A percentile compares a stretch with the other conserved stretches of the same genome.
These are phyloP conservation scores for Hirundichthys speculiger DNA, from an alignment of 2,113 vertebrate genomes.

Conservation along the genomic window DNA sequence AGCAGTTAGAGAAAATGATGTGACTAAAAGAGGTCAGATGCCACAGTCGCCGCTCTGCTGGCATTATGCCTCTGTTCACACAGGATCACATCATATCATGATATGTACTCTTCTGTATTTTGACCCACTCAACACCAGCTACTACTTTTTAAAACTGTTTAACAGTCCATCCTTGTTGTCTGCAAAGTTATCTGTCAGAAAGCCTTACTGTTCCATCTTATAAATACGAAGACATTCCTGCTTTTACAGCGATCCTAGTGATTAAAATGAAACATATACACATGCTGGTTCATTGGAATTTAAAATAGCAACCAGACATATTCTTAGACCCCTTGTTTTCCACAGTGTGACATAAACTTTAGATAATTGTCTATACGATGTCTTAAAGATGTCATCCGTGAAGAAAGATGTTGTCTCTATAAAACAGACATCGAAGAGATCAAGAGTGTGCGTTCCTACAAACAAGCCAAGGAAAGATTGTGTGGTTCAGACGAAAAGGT, in stretches of 20 bases:
- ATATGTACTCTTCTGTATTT: too few relatives aligned
- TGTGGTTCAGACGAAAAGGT: conserved; percentile 27
- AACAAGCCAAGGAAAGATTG: conserved; percentile 17
- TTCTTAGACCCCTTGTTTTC: too few relatives aligned
- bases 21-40: neutral
- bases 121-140: neutral
- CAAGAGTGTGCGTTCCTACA: neutral
- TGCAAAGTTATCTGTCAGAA: neutral
- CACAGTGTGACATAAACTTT: too few relatives aligned
- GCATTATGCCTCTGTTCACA: too few relatives aligned
- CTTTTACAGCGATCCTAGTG: neutral
- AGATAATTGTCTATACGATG: too few relatives aligned
- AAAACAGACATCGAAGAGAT: neutral
- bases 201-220: neutral
- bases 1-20: neutral
- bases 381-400: too few relatives aligned
- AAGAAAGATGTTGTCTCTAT: neutral
- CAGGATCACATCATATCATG: too few relatives aligned
- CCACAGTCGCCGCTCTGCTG: neutral
- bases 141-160: neutral
- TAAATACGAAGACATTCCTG: neutral
- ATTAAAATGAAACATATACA: neutral
- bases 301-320: neutral
- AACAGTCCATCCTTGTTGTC: neutral
- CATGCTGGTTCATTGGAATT: neutral